Evolutionary conservation across 2,797 vertebrate genomes (phyloP), one percentile per base, ranked within the genome.

Genomic region (Cynodonichthys magdalenae): DNA sequence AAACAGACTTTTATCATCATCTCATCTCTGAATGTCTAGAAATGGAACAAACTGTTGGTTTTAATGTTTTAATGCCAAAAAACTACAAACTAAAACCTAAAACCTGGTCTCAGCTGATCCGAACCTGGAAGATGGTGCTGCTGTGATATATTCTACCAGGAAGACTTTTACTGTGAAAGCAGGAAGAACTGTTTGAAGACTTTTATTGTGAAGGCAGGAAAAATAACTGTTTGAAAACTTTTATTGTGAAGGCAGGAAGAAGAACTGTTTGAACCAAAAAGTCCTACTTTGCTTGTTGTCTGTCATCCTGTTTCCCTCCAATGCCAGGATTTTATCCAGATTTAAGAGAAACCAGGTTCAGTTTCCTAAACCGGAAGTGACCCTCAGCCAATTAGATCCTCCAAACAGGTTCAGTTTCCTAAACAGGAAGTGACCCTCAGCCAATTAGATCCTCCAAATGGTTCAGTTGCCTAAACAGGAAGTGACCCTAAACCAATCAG

Each of bases 11-110:
- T n/a, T 12, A 50, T 76, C 55, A 39, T 39, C 36, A 1, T 10
- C 73, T 19, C 1, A 19, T 31, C 8, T 31, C 5, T 7, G 31
- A 10, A 34, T 34, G 31, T 6, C 9, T 28, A 46, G 57, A 63
- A 56, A 71, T 5, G 53, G 27, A 65, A 53, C 27, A 8, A 55
- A 63, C 53, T 12, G 19, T 4, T 17, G 53, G 58, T 69, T 73
- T 63, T 53, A 49, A 52, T 9, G 14, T 60, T 71, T 53, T 71
- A 57, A 79, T 79, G 80, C 75, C 69, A 81, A 80, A 82, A 53
- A 63, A 48, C 29, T 5, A 9, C 47, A 28, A 55, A 19, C 36
- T 15, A 41, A 41, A 46, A 34, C 7, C 7, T 10, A 6, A 46
- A 46, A 46, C 17, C 7, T 3, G 14, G n/a, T 58, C 11, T 59